Conservation (phyloP, 2,113 vertebrate genomes). For the Noctilio leporinus region DNA sequence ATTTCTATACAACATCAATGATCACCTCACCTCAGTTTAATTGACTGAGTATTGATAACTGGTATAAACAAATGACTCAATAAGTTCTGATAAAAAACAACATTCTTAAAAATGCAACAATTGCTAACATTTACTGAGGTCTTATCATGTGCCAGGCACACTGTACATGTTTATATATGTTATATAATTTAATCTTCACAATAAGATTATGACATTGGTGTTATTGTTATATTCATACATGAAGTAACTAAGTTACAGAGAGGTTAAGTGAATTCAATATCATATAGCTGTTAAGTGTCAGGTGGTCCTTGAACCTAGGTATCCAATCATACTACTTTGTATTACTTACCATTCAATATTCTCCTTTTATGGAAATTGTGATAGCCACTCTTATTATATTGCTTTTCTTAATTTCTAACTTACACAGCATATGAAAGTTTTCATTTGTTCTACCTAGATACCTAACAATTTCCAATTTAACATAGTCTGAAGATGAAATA, state of each 20-base stretch:
- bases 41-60: neutral
- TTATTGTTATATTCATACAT: neutral
- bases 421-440: neutral
- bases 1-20: neutral
- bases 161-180: neutral
- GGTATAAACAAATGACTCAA: neutral
- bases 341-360: neutral
- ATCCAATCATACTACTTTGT: neutral
- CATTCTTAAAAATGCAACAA: neutral
- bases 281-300: neutral
- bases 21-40: neutral
- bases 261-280: neutral
- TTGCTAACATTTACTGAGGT: neutral
- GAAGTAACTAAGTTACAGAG: neutral
- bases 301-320: neutral
- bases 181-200: neutral
- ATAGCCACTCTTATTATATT: neutral
- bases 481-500: neutral
- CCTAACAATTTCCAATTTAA: neutral
- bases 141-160: neutral
- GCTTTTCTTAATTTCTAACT: constrained; percentile 10
- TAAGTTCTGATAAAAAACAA: neutral
- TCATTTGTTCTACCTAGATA: neutral
- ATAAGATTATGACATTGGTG: neutral
- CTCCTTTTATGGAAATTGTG: neutral